Base-by-base conservation (phyloP, 1,140 invertebrate genomes). In the Dendroctonus valens region DNA sequence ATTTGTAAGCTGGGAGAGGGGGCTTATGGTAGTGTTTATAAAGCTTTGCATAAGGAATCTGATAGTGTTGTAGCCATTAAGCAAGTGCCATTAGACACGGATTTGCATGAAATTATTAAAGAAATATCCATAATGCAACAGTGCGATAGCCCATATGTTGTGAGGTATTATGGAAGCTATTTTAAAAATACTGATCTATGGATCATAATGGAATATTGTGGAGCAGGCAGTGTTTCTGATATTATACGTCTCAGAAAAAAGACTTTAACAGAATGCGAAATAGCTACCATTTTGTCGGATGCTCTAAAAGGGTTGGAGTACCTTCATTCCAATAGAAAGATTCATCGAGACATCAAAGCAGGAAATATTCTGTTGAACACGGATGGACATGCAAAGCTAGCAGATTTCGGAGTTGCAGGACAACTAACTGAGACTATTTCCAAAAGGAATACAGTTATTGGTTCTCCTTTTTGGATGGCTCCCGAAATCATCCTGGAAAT, bases 61-160 rank as follows among this genome's bases (percentile, higher is more conserved):
- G 95, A 94, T 42, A 93, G 97, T 81, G 93, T 98, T 57, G 86
- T 99, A 73, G 97, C 97, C 64, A 98, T 99, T 72, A 99, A 99
- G 82, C 92, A 99, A 85, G 97, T 99, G 59, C 97, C 97, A 37
- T 95, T 99, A 12, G 96, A 99, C 79, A 98, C 96, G 6, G 97
- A 99, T 82, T 85, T 99, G 57, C 96, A 99, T 82, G 97, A 99
- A 85, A 99, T 99, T 72, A 99, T 99, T 73, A 99, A 99, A 82
- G 97, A 99, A 85, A 99, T 99, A 73, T 98, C 96, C 65, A 99
- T 99, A 73, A 99, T 99, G 97, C 97, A 99, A 82, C 97, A 99
- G 82, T 99, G 97, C 82, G 96, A 99, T 83, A 96, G 93, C 75
- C 93, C 93, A 41, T 98, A 96, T 81, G 97, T 99, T 58, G 97